phyloP scores from a whole-genome alignment of 2,113 vertebrate species.

The Platysteira castanea region DNA sequence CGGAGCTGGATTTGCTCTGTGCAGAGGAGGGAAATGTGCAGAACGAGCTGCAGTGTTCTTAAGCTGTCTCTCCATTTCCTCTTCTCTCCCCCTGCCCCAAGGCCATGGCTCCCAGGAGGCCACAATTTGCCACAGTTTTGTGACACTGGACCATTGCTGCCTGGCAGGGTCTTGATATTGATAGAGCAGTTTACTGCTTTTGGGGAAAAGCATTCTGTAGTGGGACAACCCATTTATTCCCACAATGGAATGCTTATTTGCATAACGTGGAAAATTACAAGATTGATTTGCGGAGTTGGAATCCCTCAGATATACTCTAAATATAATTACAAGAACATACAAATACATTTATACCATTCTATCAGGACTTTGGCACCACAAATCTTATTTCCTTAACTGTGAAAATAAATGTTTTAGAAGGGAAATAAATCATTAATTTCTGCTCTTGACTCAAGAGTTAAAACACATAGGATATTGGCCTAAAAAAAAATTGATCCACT shows the following conservation, averaged over 20 bases:
- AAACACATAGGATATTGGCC: neutral
- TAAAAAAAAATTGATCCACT: neutral
- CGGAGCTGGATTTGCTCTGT: neutral
- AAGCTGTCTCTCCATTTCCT: neutral
- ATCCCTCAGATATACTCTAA: constrained; percentile 50
- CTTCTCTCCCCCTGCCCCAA: neutral
- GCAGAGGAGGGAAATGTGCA: neutral
- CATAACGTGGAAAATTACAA: constrained; percentile 15
- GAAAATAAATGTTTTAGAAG: constrained; percentile 54
- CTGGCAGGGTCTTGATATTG: neutral
- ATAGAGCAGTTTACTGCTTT: neutral
- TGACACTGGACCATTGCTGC: neutral
- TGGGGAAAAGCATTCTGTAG: neutral
- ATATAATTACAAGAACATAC: constrained; percentile 48
- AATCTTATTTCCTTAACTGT: constrained; percentile 56
- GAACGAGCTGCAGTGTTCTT: neutral
- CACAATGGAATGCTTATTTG: constrained; percentile 8
- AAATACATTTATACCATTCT: constrained; percentile 39
- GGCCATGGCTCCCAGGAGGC: neutral
- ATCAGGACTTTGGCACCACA: neutral
- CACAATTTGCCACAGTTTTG: neutral
- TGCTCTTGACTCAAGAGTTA: constrained; percentile 13
- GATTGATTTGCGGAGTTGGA: constrained; percentile 49
- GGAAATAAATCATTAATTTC: constrained; percentile 59
- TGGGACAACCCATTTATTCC: constrained; percentile 3